Conservation (phyloP, 2,888 invertebrate species). For the Strigamia transsilvanica region DNA sequence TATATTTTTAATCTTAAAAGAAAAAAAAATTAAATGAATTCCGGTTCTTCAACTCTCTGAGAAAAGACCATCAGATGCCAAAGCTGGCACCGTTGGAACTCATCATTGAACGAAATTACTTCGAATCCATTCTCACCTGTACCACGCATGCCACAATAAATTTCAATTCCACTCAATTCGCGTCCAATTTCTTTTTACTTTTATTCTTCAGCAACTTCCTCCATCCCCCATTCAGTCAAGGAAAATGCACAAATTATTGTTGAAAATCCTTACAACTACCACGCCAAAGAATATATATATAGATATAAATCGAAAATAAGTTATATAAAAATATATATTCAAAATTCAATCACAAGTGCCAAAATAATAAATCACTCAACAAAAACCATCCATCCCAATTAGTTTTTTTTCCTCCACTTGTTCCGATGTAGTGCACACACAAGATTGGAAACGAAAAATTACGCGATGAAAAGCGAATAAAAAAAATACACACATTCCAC, state of each 20-base stretch:
- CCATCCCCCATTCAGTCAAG: conserved; percentile 4
- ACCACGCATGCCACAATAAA: conserved; percentile 49
- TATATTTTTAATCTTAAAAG: neutral
- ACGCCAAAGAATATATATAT: neutral
- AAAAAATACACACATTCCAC: conserved; percentile 17
- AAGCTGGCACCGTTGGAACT: conserved; percentile 36
- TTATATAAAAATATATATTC: neutral
- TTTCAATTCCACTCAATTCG: conserved; percentile 49
- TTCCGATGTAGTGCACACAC: conserved; percentile 16
- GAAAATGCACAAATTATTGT: conserved; percentile 36
- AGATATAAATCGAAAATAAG: neutral
- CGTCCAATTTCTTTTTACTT: conserved; percentile 47
- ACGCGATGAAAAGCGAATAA: neutral
- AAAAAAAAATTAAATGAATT: conserved; percentile 41
- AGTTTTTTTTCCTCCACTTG: neutral
- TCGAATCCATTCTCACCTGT: conserved; percentile 49
- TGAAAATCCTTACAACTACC: neutral
- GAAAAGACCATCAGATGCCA: conserved; percentile 47
- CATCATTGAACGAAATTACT: conserved; percentile 46
- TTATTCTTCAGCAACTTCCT: conserved; percentile 21
- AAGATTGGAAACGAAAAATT: conserved; percentile 14
- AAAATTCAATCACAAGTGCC: neutral
- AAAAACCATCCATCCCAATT: conserved; percentile 37
- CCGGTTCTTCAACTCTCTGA: conserved; percentile 16
- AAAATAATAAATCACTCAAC: conserved; percentile 41